Evolutionary conservation across 2,888 invertebrate species (phyloP).

Genomic region (Tachystola acroxantha): DNA sequence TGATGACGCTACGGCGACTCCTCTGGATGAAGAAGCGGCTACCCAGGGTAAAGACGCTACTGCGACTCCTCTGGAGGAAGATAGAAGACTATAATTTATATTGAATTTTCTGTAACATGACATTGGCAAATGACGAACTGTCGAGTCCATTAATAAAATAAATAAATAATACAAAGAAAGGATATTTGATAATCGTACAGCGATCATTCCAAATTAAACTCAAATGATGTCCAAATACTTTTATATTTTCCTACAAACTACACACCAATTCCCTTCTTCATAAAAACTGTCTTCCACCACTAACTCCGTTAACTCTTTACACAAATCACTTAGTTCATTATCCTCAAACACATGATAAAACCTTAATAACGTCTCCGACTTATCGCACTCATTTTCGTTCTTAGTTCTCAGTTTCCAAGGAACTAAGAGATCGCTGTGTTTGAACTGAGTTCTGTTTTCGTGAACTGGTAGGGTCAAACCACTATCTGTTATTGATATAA

Average conservation of each 20-base stretch:
- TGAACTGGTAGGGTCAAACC: conserved; percentile 85
- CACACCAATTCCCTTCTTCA: conserved; percentile 98
- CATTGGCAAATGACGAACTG: too few species aligned
- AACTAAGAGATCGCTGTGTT: conserved; percentile 93
- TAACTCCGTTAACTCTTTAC: conserved; percentile 70
- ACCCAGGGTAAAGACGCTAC: too few species aligned
- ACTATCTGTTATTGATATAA: conserved; percentile 34
- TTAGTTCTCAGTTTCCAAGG: conserved; percentile 90
- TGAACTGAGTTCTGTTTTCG: conserved; percentile 93
- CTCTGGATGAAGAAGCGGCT: too few species aligned
- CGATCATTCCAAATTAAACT: too few species aligned
- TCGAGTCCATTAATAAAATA: too few species aligned
- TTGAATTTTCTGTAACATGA: too few species aligned
- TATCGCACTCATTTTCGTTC: conserved; percentile 40
- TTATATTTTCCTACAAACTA: conserved; percentile 82
- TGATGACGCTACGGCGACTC: too few species aligned
- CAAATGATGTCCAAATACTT: too few species aligned
- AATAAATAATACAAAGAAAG: too few species aligned
- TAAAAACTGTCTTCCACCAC: conserved; percentile 86
- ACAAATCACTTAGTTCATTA: conserved; percentile 85
- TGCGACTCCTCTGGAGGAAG: too few species aligned
- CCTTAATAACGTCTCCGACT: conserved; percentile 81
- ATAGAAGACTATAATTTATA: too few species aligned
- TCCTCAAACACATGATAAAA: conserved; percentile 97
- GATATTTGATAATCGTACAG: too few species aligned